phyloP scores from a whole-genome alignment of 2,113 vertebrate genomes.

The Picathartes gymnocephalus region DNA sequence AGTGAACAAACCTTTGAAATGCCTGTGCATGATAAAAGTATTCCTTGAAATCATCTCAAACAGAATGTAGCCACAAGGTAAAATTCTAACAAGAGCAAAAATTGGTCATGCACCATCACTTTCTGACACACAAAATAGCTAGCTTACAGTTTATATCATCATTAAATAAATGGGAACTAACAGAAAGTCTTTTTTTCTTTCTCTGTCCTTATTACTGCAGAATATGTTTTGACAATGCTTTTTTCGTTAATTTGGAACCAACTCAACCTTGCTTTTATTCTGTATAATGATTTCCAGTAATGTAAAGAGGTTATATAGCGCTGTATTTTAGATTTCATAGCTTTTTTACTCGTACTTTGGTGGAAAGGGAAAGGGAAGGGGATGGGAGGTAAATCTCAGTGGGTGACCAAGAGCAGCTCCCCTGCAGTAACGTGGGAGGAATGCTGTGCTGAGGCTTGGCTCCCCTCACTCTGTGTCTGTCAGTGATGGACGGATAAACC shows the following conservation, averaged over 20 bases:
- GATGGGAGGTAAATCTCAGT: neutral
- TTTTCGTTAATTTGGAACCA: neutral
- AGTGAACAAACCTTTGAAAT: neutral
- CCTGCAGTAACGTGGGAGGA: neutral
- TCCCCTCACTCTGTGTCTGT: neutral
- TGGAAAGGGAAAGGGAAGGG: neutral
- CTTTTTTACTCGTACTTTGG: neutral
- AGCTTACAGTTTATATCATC: neutral
- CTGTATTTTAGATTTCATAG: neutral
- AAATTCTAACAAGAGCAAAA: constrained; percentile 23
- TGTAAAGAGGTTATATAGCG: neutral
- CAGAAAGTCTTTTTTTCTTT: neutral
- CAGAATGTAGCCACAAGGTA: constrained; percentile 29
- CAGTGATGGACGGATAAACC: neutral
- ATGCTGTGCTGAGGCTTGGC: neutral
- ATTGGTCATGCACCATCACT: neutral
- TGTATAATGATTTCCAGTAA: neutral
- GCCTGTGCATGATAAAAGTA: neutral
- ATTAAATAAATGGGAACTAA: constrained; percentile 45
- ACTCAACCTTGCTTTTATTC: neutral
- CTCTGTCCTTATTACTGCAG: neutral
- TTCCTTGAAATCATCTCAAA: constrained; percentile 11
- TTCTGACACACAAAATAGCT: constrained; percentile 4
- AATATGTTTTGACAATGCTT: constrained; percentile 10
- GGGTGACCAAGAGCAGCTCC: neutral